Conservation (phyloP, 2,888 invertebrate genomes). For the Camptogramma bilineatum region DNA sequence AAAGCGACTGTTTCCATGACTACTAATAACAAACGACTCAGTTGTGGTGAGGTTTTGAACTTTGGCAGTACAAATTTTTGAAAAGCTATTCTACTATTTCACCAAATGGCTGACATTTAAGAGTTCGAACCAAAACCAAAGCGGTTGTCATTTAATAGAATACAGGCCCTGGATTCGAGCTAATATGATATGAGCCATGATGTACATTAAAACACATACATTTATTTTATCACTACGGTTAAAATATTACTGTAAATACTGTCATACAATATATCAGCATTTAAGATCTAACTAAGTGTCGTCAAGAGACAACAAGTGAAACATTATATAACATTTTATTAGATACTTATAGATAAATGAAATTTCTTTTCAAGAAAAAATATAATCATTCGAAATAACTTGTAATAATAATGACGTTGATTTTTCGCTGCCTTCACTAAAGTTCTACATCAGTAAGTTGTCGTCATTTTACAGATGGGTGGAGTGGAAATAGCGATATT, state of each 20-base stretch:
- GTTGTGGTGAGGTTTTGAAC: too few relatives aligned
- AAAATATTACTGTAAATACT: slow-evolving; percentile 30
- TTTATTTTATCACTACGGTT: slow-evolving; percentile 12
- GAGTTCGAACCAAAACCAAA: too few relatives aligned
- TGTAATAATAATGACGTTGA: slow-evolving; percentile 12
- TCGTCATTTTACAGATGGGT: not conserved
- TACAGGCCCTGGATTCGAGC: too few relatives aligned
- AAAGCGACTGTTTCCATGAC: too few relatives aligned
- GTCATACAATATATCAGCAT: slow-evolving; percentile 29
- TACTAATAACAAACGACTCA: too few relatives aligned
- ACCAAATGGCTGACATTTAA: too few relatives aligned
- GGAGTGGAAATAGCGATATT: not conserved
- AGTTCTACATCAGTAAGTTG: not conserved
- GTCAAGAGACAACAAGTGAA: slow-evolving; percentile 26
- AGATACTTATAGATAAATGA: slow-evolving; percentile 17
- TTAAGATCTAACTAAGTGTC: slow-evolving; percentile 13
- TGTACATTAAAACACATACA: slow-evolving; percentile 17
- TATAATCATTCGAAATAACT: slow-evolving; percentile 15
- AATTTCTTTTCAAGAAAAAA: slow-evolving; percentile 25
- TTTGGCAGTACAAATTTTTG: too few relatives aligned
- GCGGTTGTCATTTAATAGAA: too few relatives aligned
- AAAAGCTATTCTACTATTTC: too few relatives aligned
- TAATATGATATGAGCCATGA: slow-evolving; percentile 20
- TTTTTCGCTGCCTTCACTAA: slow-evolving; percentile 6
- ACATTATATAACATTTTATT: slow-evolving; percentile 9